phyloP scores from a whole-genome alignment of 1,140 invertebrate species.

The Hyles vespertilio region DNA sequence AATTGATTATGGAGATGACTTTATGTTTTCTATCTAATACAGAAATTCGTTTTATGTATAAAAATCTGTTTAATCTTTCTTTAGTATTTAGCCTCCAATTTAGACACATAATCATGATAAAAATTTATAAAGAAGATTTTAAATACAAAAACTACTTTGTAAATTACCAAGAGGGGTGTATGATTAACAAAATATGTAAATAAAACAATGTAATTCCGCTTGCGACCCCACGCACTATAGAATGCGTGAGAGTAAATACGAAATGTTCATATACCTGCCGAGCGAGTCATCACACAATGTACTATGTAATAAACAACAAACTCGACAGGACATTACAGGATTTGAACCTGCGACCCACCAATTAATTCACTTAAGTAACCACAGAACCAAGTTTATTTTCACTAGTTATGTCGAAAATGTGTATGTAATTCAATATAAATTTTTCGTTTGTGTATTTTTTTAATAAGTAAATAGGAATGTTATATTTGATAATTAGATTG shows the following conservation, averaged over 20 bases:
- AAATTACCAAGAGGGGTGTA: too few species aligned
- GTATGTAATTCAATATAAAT: too few species aligned
- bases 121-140: too few species aligned
- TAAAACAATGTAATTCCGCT: constrained; percentile 36
- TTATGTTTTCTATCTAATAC: too few species aligned
- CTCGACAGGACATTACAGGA: background rate
- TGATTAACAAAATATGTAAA: background rate
- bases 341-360: constrained; percentile 8
- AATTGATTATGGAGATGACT: too few species aligned
- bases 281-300: constrained; percentile 3
- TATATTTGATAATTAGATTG: background rate
- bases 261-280: constrained; percentile 53
- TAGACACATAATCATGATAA: too few species aligned
- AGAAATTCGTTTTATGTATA: too few species aligned
- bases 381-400: background rate
- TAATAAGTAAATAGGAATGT: background rate
- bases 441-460: too few species aligned
- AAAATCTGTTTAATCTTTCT: too few species aligned
- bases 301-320: background rate
- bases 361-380: background rate
- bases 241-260: constrained; percentile 40
- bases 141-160: too few species aligned
- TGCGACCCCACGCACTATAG: constrained; percentile 34
- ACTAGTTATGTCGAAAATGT: background rate
- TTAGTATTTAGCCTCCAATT: too few species aligned